Evolutionary conservation across 2,797 vertebrate species (phyloP), one percentile per base, ranked within the genome.

Genomic region (Caiman crocodilus): DNA sequence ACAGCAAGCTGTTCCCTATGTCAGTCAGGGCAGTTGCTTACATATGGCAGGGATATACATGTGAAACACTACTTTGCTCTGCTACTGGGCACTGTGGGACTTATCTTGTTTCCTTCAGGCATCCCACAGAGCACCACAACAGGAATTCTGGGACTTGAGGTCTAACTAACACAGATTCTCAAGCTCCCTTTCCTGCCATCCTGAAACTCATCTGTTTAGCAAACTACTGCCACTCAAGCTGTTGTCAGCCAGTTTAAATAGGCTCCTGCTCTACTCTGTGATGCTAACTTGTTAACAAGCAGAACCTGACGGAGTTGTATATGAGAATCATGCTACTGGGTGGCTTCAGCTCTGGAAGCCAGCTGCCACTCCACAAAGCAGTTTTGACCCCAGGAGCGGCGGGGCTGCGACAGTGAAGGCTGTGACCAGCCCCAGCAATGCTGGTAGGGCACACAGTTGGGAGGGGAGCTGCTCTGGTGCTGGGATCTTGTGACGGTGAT

Each of bases 331-430:
- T 23, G 6, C 76, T 88, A 92, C 87, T 71, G 69, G 59, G 28
- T 0, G 0, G 82, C 94, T 92, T 94, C 90, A 90, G 83, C 63
- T 84, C 16, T 56, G 86, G 79, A 83, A 90, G 81, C 90, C 94
- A 95, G 94, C 94, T 95, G 94, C 42, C 42, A 42, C 9, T 88
- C 60, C 80, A 83, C 90, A 90, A 87, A 87, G 88, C 82, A 84
- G 91, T 16, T 61, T 42, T 90, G 90, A 90, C 94, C 95, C 89
- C 91, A 89, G 92, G 81, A 73, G 81, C 78, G 42, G 42, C 87
- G 92, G 81, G 84, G 60, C 84, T 12, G 57, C 89, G 93, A 91
- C 95, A 95, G 79, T 32, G 84, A 10, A 75, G 78, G 67, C 42
- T 9, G 42, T 69, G 84, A 30, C 14, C 64, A 3, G 2, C 21